phyloP scores from a whole-genome alignment of 2,113 vertebrate genomes.

The Epinephelus cyanopodus region DNA sequence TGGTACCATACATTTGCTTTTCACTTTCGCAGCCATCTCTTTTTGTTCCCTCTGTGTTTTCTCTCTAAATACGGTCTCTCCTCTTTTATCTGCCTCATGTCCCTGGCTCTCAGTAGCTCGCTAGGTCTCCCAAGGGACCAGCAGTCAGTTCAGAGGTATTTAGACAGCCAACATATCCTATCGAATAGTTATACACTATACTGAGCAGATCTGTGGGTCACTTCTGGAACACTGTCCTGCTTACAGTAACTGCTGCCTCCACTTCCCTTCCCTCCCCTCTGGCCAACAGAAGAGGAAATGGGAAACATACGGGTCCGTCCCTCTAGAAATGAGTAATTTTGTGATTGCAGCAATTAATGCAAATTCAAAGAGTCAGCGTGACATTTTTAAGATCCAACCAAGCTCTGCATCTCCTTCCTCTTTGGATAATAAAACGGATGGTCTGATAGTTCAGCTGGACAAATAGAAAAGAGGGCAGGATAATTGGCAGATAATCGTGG shows the following conservation, averaged over 20 bases:
- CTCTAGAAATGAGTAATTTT: constrained; percentile 20
- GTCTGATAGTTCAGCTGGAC: constrained; percentile 5
- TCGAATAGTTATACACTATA: constrained; percentile 72
- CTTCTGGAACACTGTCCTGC: constrained; percentile 23
- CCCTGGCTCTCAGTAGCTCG: constrained; percentile 51
- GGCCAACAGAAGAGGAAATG: constrained; percentile 19
- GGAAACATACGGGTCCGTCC: constrained; percentile 2
- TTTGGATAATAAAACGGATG: constrained; percentile 18
- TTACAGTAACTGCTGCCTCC: constrained; percentile 3
- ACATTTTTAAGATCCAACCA: constrained; percentile 22
- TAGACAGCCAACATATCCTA: constrained; percentile 61
- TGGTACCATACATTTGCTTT: constrained; percentile 16
- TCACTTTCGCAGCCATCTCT: constrained; percentile 23
- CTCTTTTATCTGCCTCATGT: constrained; percentile 54
- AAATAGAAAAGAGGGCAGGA: constrained; percentile 20
- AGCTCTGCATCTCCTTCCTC: background rate
- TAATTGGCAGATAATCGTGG: constrained; percentile 25
- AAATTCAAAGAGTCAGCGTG: constrained; percentile 27
- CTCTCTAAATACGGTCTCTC: constrained; percentile 23
- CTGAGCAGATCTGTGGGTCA: constrained; percentile 43
- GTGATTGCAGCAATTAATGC: constrained; percentile 48
- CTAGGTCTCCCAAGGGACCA: constrained; percentile 59
- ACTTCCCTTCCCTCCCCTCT: background rate
- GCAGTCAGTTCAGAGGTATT: constrained; percentile 72
- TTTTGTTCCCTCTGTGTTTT: constrained; percentile 35